Base-by-base conservation (phyloP, 2,888 invertebrate genomes). In the Coenonympha arcania region DNA sequence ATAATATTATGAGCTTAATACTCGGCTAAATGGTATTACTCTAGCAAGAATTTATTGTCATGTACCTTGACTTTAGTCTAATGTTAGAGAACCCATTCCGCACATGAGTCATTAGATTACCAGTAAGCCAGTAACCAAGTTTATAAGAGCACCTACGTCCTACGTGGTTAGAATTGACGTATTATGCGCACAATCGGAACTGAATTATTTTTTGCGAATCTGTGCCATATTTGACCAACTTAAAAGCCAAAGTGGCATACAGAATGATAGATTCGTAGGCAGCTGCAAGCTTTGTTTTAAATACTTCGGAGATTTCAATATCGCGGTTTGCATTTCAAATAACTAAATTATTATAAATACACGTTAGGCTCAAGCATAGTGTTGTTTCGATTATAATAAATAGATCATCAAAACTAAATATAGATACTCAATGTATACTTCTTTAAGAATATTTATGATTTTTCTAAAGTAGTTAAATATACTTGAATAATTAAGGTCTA, bases 271-370 rank as follows among this genome's bases (percentile, higher is more conserved):
- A 48, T 41, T 36, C 40, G 24, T 41, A 26, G 45, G 18, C 34
- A 41, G 16, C 22, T 22, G 42, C 18, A 13, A 8, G 42, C 16
- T 46, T 44, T 50, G 48, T 43, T 55, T 48, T 55, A 50, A 56
- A 50, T 58, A 62, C 56, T 60, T 56, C 60, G 56, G 56, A 59
- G 49, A 59, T 55, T 61, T 44, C 57, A 43, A 59, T 52, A 41
- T 45, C 61, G 58, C 55, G 63, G 50, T 54, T 51, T 55, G 69
- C 61, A 69, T 69, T 54, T 54, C 59, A 68, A 66, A 56, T 37
- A 42, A 51, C 31, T 51, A 41, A 48, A 37, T 48, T 45, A 34
- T 48, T n/a, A n/a, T n/a, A 37, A 45, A 47, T 43, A 52, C 26
- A 9, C 13, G 28, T 11, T 11, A n/a, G n/a, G n/a, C n/a, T n/a